These are phyloP conservation scores for Medauroidea extradentata DNA, from an alignment of 1,140 invertebrate genomes.

Conservation along the genomic window DNA sequence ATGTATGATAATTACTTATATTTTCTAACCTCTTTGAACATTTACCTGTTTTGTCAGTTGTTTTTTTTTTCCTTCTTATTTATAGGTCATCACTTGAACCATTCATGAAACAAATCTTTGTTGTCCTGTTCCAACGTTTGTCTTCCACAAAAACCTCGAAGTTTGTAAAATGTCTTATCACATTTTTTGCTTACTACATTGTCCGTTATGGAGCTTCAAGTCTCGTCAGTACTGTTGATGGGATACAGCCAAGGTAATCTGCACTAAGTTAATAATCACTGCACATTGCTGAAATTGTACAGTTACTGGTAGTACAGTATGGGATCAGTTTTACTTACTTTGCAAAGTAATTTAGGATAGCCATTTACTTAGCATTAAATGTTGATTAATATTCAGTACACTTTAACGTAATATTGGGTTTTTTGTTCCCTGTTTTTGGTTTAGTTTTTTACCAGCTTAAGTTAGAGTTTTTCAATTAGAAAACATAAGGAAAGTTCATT, in stretches of 20 bases:
- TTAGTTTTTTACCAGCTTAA: no score
- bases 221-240: constrained; percentile 76
- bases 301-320: no score
- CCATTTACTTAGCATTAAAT: no score
- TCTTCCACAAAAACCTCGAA: constrained; percentile 92
- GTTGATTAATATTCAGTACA: no score
- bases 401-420: no score
- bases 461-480: no score
- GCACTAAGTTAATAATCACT: no score
- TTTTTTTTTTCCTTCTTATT: constrained; percentile 30
- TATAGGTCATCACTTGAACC: constrained; percentile 60
- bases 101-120: constrained; percentile 85
- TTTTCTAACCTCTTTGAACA: background rate
- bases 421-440: no score
- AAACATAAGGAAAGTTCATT: no score
- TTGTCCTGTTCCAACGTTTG: constrained; percentile 86
- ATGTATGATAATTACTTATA: constrained; percentile 23
- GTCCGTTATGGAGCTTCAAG: constrained; percentile 68
- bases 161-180: constrained; percentile 81
- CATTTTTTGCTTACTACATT: constrained; percentile 84
- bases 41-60: constrained; percentile 29
- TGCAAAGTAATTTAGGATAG: no score
- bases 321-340: no score
- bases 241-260: constrained; percentile 59
- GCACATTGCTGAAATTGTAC: no score